Conservation (phyloP, 2,113 vertebrate genomes). For the Rhipidura dahli region DNA sequence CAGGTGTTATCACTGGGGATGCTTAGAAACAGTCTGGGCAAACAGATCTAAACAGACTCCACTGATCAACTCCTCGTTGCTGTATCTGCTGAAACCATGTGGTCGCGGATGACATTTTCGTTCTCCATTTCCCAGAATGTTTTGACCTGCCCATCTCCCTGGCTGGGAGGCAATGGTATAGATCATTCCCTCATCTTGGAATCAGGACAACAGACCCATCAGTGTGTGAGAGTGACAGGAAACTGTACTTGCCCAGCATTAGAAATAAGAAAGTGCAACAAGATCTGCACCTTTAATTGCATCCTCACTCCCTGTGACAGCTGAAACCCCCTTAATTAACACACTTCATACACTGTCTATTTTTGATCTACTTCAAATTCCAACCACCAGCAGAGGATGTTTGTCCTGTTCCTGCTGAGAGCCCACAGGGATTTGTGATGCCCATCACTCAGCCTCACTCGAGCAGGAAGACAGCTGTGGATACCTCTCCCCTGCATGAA, state of each 20-base stretch:
- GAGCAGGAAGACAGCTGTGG: background rate
- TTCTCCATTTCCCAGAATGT: background rate
- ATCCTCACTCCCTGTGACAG: slow-evolving; percentile 4
- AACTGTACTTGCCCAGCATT: background rate
- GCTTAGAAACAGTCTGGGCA: slow-evolving; percentile 4
- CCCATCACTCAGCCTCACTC: background rate
- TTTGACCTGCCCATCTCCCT: background rate
- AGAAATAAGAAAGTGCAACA: background rate
- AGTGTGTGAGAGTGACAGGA: background rate
- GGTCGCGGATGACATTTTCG: background rate
- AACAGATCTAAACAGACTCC: background rate
- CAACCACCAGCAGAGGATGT: background rate
- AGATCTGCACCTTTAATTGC: slow-evolving; percentile 21
- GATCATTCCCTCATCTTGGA: background rate
- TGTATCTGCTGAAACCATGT: background rate
- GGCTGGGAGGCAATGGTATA: background rate
- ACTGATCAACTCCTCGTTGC: background rate
- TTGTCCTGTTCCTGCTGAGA: background rate
- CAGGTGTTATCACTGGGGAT: background rate
- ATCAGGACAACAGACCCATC: background rate
- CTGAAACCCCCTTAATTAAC: slow-evolving; percentile 33
- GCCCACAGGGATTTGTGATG: background rate
- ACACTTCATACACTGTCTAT: background rate
- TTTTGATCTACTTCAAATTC: slow-evolving; percentile 20
- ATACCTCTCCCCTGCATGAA: background rate